Evolutionary conservation across 2,113 vertebrate genomes (phyloP).

Genomic region (Chrysemys picta): DNA sequence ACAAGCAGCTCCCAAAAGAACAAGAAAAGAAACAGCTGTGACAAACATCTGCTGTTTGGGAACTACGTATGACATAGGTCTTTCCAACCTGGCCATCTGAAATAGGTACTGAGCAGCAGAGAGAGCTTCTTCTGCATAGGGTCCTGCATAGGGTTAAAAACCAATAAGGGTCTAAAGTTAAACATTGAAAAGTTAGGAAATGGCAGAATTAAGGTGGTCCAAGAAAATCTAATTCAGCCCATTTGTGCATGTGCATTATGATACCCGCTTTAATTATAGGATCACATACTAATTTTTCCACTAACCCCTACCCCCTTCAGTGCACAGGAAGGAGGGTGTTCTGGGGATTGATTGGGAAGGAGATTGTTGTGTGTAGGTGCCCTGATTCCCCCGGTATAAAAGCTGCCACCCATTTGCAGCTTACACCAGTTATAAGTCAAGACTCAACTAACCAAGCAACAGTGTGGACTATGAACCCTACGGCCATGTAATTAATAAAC

Average conservation of each 20-base stretch:
- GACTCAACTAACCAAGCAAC: not conserved
- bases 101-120: not conserved
- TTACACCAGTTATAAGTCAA: accelerated
- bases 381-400: not conserved
- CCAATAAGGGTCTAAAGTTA: not conserved
- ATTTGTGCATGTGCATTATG: not conserved
- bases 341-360: not conserved
- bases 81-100: not conserved
- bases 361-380: not conserved
- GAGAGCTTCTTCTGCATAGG: not conserved
- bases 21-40: not conserved
- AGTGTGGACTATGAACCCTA: not conserved
- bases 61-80: not conserved
- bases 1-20: not conserved
- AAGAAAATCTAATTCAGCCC: not conserved
- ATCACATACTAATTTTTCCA: not conserved
- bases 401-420: not conserved
- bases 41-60: not conserved
- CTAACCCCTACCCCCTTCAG: not conserved
- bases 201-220: not conserved
- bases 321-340: not conserved
- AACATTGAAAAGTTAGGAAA: not conserved
- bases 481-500: not conserved
- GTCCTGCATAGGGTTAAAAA: not conserved
- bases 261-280: not conserved